These are phyloP conservation scores for Seladonia tumulorum DNA, from an alignment of 2,888 invertebrate species.

Conservation along the genomic window DNA sequence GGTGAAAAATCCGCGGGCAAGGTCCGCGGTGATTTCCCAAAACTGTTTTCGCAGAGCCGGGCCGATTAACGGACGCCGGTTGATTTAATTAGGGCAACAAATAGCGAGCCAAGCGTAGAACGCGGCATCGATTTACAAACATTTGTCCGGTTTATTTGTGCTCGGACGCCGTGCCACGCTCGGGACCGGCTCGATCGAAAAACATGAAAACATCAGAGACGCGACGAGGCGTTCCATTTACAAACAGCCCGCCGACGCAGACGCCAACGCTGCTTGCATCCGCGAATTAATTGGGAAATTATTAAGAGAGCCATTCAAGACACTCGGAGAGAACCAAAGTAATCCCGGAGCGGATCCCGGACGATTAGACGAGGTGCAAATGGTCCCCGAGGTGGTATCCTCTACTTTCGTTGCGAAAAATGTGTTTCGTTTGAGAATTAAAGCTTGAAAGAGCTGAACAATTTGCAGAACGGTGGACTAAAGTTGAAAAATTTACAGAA, in stretches of 20 bases:
- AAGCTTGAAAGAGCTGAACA: too few relatives aligned
- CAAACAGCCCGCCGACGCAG: conserved; percentile 20
- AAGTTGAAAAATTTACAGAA: too few relatives aligned
- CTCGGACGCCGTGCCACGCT: conserved; percentile 16
- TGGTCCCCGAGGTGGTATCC: too few relatives aligned
- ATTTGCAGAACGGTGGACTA: too few relatives aligned
- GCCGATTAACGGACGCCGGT: conserved; percentile 3
- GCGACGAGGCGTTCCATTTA: conserved; percentile 18
- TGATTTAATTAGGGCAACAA: conserved; percentile 56
- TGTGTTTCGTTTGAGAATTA: too few relatives aligned
- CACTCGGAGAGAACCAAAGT: too few relatives aligned
- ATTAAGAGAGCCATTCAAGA: not conserved
- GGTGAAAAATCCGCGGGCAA: not conserved
- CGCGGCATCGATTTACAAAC: conserved; percentile 50
- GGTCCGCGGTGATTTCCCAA: not conserved
- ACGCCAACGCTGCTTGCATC: not conserved
- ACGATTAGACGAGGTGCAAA: too few relatives aligned
- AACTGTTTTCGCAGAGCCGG: conserved; percentile 12
- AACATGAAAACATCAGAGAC: conserved; percentile 31
- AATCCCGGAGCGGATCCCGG: too few relatives aligned
- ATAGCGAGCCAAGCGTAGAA: conserved; percentile 17
- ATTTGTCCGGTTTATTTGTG: conserved; percentile 54
- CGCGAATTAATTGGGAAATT: conserved; percentile 51
- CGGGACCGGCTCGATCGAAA: conserved; percentile 34
- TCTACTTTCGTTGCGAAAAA: too few relatives aligned